Evolutionary conservation across 2,888 invertebrate genomes (phyloP), one percentile per base, ranked within the genome.

Genomic region (Adela reaumurella): DNA sequence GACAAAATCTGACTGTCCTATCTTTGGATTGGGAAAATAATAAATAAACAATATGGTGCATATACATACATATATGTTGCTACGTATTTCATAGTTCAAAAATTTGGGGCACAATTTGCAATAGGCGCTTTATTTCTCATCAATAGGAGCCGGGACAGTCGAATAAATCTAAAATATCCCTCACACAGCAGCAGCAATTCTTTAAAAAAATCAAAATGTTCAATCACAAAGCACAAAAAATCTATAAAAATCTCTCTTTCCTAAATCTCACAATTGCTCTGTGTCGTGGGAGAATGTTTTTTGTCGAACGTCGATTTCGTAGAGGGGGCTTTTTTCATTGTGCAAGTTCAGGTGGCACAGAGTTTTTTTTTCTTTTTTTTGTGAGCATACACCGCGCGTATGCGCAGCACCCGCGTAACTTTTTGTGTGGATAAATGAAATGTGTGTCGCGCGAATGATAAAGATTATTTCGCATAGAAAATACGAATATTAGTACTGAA

Each of bases 401-500:
- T 3, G 35, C n/a, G n/a, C n/a, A n/a, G n/a, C 35, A 35, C 35
- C n/a, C 35, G 35, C n/a, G 8, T 35, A 3, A 35, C n/a, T 35
- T 35, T 35, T 35, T 35, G 6, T 35, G 24, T 24, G 3, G 11
- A 14, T 14, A 11, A 8, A 35, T 3, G 35, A 35, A 14, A 35
- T 35, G 35, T 35, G 35, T 35, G 35, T 35, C 35, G 35, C 8
- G 8, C 24, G 8, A 8, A 24, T 24, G 8, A n/a, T n/a, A n/a
- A n/a, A n/a, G 8, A 61, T 5, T 14, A 45, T 18, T 57, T 58
- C 60, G 1, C 3, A 14, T 2, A 3, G n/a, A 28, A 46, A 16
- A 46, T 54, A 45, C 0, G 1, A 5, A 16, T 28, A 50, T 51
- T 17, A 1, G 0, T 4, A 48, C 47, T 44, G 17, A 20, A 14